Base-by-base conservation (phyloP, 2,888 invertebrate species). In the Automeris io region DNA sequence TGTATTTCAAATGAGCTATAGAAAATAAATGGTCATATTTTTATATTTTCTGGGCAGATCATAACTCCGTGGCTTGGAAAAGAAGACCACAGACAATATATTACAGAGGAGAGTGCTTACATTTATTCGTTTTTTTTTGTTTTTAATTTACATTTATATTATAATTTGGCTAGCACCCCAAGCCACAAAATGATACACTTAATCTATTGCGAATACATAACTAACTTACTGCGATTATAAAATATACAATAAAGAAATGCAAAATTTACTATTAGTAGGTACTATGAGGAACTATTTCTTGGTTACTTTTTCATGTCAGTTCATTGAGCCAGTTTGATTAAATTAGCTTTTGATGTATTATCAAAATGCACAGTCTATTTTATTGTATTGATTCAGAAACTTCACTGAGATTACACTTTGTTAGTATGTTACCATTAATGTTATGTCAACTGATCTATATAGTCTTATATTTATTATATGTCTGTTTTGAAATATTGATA, bases 281-380 rank as follows among this genome's bases (percentile, higher is more conserved):
- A 86, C 86, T 82, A 82, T 81, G 76, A 86, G 86, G 86, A 86
- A 86, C 86, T 86, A 81, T 85, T 61, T 77, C 70, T 77, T 85
- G 82, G 79, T 82, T 83, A 74, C 70, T 70, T 73, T 60, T 62
- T 61, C 48, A 61, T 64, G 60, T 67, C 63, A 63, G 61, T 65
- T 69, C 67, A 64, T 61, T 59, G 37, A 4, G 71, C 69, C 61
- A 46, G 66, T 56, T 59, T 62, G 64, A 54, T 46, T 55, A 61
- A 60, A 57, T 63, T 70, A 74, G 69, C 68, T 66, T 66, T 76
- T 77, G 83, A 80, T 81, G 79, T 81, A 51, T 75, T 81, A 81
- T 77, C 80, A 79, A 76, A 73, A 76, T 73, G 77, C 77, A 81
- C 72, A 79, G 78, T 80, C 74, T 77, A 67, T 68, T n/a, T n/a